Evolutionary conservation across 2,888 invertebrate species (phyloP).

Genomic region (Pristionchus mayeri): DNA sequence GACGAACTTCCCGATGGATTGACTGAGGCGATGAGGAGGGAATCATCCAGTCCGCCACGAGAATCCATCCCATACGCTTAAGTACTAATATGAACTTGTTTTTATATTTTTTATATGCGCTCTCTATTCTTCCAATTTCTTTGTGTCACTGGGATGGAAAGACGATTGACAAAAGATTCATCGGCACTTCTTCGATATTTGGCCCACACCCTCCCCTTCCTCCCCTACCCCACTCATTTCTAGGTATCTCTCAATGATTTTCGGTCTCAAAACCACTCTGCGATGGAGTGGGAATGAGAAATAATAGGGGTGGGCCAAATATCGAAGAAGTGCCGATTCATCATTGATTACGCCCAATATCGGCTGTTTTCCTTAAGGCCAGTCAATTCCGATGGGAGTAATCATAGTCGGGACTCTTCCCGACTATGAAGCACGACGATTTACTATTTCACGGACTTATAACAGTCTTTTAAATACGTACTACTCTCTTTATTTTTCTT

Average conservation of each 20-base stretch:
- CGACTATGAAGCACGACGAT: too few relatives aligned
- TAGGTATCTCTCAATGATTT: too few relatives aligned
- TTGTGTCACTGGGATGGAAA: neutral
- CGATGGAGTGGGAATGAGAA: too few relatives aligned
- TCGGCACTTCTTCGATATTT: too few relatives aligned
- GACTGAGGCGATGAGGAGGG: neutral
- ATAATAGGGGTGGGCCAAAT: too few relatives aligned
- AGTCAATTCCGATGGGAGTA: neutral
- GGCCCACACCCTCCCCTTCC: too few relatives aligned
- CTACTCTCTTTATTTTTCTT: too few relatives aligned
- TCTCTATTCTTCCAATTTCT: neutral
- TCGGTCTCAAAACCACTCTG: too few relatives aligned
- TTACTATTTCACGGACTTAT: too few relatives aligned
- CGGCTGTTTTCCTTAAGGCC: neutral
- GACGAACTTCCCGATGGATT: constrained; percentile 21
- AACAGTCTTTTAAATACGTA: too few relatives aligned
- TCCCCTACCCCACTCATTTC: too few relatives aligned
- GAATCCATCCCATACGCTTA: neutral
- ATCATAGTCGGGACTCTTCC: neutral
- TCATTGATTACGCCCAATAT: constrained; percentile 33
- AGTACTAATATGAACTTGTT: neutral
- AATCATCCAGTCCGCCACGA: neutral
- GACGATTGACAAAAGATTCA: neutral
- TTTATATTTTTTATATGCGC: neutral
- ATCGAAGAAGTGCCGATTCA: too few relatives aligned